These are phyloP conservation scores for Siderastrea radians DNA, from an alignment of 92 coral and sea anemone genomes.

Conservation along the genomic window DNA sequence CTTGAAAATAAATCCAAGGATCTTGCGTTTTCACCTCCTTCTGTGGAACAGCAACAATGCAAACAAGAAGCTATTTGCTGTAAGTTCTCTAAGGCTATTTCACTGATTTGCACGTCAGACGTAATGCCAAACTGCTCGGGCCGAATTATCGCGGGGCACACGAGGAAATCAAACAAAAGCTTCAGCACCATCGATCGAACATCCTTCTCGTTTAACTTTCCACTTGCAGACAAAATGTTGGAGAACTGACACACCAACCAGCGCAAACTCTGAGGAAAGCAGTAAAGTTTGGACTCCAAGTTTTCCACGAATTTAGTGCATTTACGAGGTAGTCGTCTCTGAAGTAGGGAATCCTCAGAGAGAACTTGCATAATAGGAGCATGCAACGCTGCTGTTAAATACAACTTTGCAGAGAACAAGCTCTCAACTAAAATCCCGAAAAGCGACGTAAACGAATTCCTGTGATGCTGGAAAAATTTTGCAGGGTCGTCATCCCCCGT, in stretches of 20 bases:
- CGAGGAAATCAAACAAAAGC: slow-evolving; percentile 84
- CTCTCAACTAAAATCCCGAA: slow-evolving; percentile 83
- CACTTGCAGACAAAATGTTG: slow-evolving; percentile 74
- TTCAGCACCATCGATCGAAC: slow-evolving; percentile 81
- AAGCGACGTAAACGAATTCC: slow-evolving; percentile 86
- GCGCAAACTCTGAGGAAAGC: slow-evolving; percentile 89
- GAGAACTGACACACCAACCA: slow-evolving; percentile 92
- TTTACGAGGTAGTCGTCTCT: slow-evolving; percentile 72
- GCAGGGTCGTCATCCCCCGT: slow-evolving; percentile 80
- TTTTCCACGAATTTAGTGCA: slow-evolving; percentile 84
- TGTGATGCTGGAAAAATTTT: slow-evolving; percentile 75
- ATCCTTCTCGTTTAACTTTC: slow-evolving; percentile 67
- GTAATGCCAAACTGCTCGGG: slow-evolving; percentile 95
- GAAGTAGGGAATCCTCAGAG: slow-evolving; percentile 80
- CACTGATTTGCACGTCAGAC: slow-evolving; percentile 90
- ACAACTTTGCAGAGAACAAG: slow-evolving; percentile 83
- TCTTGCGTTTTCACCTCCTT: slow-evolving; percentile 41
- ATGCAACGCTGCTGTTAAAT: slow-evolving; percentile 88
- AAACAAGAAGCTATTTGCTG: slow-evolving; percentile 89
- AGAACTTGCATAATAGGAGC: slow-evolving; percentile 89
- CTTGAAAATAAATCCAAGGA: slow-evolving; percentile 68
- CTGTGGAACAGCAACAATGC: slow-evolving; percentile 72
- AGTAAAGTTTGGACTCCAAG: slow-evolving; percentile 87
- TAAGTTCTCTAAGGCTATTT: slow-evolving; percentile 84
- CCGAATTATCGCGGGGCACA: slow-evolving; percentile 86